Base-by-base conservation (phyloP, 1,140 invertebrate species). In the Pseudachorutes palmiensis region DNA sequence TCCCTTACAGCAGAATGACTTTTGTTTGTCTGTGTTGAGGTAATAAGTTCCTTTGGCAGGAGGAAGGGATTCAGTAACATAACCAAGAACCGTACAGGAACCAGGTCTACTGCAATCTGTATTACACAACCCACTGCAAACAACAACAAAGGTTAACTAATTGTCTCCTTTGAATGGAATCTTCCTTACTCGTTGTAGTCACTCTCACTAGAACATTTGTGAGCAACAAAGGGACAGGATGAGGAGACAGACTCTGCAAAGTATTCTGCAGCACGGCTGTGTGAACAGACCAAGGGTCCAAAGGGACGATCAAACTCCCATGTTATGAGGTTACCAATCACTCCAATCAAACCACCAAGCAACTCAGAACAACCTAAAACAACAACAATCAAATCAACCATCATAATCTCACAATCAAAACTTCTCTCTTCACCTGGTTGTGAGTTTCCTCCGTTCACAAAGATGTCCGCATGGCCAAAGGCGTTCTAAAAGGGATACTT, bases 231-330 rank as follows among this genome's bases (percentile, higher is more conserved):
- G 28, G 67, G 67, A 31, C 70, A 72, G 29, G n/a, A 26, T 5
- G 14, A 49, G 3, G 32, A 1, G 26, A 72, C 61, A 9, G 70
- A 72, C 63, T 72, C 70, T 5, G 32, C 65, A 30, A 51, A 72
- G 41, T 48, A 72, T n/a, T 69, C 62, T 3, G 62, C 67, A 16
- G 67, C 67, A 30, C 70, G 64, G 19, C 30, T 64, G 49, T 72
- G 70, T 48, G 67, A 69, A 65, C 70, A 72, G 30, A 66, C 70
- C 64, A 61, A 69, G 2, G 24, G 31, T n/a, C 49, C 57, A 49
- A 69, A 28, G 26, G 65, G 60, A 19, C 41, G 60, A 57, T 24
- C n/a, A 55, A 32, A 64, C 28, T 63, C 26, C 24, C 33, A 41
- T 14, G 45, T 9, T 2, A 26, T 36, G 2, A 63, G 24, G 51